Base-by-base conservation (phyloP, 2,113 vertebrate species). In the Cichladusa arquata region DNA sequence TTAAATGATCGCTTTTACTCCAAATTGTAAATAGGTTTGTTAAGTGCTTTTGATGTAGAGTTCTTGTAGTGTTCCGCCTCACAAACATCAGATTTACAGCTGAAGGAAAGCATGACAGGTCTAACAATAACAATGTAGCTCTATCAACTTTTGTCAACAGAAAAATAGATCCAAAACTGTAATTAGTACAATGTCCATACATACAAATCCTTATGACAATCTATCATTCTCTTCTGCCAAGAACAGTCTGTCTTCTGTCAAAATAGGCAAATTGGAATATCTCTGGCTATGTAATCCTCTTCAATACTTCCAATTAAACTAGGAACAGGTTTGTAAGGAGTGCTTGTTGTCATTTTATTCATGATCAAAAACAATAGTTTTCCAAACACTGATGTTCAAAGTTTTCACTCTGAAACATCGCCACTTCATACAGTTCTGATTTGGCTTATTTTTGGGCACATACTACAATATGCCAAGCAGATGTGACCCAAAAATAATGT, bases 231-330 rank as follows among this genome's bases (percentile, higher is more conserved):
- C 53, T 82, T 88, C 58, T 69, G n/a, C 18, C 33, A 76, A 69
- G 33, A 24, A 67, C 70, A 84, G 62, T 51, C 44, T 88, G 40
- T 88, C 61, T 93, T 90, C 85, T 79, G 78, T 92, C 69, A 88
- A 97, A 96, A 96, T 18, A 82, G 90, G 94, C 90, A 95, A 95
- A 78, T n/a, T 79, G 69, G 81, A 96, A 76, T 95, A 84, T 96
- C 96, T 97, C 90, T 90, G 69, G 48, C 42, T 28, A 62, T 85
- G 58, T 77, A 92, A 97, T 92, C 73, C 71, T 94, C 88, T 95
- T 95, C 84, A 84, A 87, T 92, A 86, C 87, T 91, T 72, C 95
- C 95, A 95, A 95, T 66, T 96, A 86, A 98, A 95, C 72, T 81
- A 86, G 58, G 80, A 97, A 94, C 54, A 97, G 83, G 90, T 97